Conservation (phyloP, 2,113 vertebrate genomes). For the Callithrix jacchus region DNA sequence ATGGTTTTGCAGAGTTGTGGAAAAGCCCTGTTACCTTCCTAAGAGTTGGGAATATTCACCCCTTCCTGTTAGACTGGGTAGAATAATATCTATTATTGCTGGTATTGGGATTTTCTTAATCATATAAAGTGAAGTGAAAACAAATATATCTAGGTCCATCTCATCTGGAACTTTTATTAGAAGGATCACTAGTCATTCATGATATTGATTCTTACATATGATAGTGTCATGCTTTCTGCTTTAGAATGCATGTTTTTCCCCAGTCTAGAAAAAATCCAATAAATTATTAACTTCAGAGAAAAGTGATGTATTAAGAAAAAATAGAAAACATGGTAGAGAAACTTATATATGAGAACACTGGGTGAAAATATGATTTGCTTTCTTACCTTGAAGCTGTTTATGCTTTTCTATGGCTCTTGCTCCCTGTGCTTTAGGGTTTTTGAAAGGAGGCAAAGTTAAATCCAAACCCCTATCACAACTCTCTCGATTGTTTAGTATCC, state of each 20-base stretch:
- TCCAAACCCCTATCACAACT: background rate
- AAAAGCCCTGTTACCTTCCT: background rate
- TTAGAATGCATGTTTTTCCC: background rate
- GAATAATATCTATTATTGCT: background rate
- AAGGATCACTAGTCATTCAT: background rate
- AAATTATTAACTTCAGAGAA: conserved; percentile 50
- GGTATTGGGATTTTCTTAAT: background rate
- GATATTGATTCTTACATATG: conserved; percentile 4
- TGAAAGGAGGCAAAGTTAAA: conserved; percentile 31
- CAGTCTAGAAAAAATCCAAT: conserved; percentile 9
- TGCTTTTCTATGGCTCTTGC: background rate
- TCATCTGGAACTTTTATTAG: background rate
- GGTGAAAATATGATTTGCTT: conserved; percentile 28
- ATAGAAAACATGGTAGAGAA: conserved; percentile 15
- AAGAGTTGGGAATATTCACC: background rate
- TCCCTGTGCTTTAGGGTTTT: conserved; percentile 7
- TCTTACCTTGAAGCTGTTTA: background rate
- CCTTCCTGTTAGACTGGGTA: background rate
- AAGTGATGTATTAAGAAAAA: conserved; percentile 1
- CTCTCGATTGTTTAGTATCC: background rate
- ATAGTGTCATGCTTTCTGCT: background rate
- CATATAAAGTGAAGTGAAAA: background rate
- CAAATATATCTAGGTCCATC: background rate
- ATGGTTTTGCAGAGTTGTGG: background rate
- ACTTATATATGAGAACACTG: background rate